Base-by-base conservation (phyloP, 2,888 invertebrate species). In the Phania funesta region DNA sequence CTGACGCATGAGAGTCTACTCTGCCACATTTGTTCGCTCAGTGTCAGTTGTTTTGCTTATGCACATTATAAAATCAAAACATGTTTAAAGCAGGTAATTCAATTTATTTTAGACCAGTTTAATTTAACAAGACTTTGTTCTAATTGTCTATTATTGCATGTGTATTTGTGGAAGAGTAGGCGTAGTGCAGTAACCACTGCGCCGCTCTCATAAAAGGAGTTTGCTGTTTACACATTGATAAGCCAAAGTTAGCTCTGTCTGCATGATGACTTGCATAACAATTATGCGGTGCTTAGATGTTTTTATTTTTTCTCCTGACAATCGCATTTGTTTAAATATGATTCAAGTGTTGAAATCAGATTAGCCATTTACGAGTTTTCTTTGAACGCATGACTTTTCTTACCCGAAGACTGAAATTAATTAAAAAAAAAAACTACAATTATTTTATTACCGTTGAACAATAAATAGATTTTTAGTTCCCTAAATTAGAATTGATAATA, bases 81-180 rank as follows among this genome's bases (percentile, higher is more conserved):
- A 82, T 82, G 82, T 75, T 78, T 78, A 70, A 78, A 65, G 82
- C 78, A 78, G 82, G 82, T 78, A 82, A 82, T 82, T 82, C 75
- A 82, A 78, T 82, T 82, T 75, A 82, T 64, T 78, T 78, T 24
- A 82, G 78, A 75, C 78, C 58, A 68, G 77, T 81, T 81, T 77
- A 78, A 82, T 58, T 70, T 78, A 70, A 52, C 38, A 78, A 56
- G 74, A 58, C 78, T 78, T 52, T 65, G 68, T 78, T 82, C 77
- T 78, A 82, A 82, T 74, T 82, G 82, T 74, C 74, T 64, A 70
- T 58, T 67, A 41, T 44, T 73, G 41, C 58, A 48, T 58, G 50
- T 67, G 35, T 22, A 8, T 58, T n/a, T 38, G 65, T 38, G 48
- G 26, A 48, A 20, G 65, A 46, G 80, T 67, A 62, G 68, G 75